These are phyloP conservation scores for Aegithalos caudatus DNA, from an alignment of 2,113 vertebrate species.

Conservation along the genomic window DNA sequence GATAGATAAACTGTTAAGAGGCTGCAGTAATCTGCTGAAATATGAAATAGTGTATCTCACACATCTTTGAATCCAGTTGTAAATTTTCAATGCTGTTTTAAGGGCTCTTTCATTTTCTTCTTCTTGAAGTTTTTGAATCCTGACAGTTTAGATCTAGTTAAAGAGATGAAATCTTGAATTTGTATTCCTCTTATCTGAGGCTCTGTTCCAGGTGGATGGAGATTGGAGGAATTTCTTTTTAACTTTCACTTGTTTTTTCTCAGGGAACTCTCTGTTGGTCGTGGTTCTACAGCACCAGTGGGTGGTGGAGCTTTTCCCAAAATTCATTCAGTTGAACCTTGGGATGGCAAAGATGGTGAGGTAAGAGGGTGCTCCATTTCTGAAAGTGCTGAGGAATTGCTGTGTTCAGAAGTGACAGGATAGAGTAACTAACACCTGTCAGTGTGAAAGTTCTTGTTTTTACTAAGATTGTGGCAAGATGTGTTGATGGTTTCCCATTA, in stretches of 20 bases:
- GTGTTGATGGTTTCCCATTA: background rate
- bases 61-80: background rate
- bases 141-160: background rate
- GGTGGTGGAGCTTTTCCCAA: constrained; percentile 84
- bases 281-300: constrained; percentile 89
- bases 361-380: constrained; percentile 70
- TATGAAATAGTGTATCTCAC: background rate
- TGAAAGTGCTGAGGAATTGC: background rate
- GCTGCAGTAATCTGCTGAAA: background rate
- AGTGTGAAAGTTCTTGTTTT: background rate
- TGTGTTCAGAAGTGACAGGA: background rate
- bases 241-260: background rate
- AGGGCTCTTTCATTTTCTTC: background rate
- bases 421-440: background rate
- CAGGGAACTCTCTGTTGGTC: constrained; percentile 94
- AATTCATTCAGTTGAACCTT: constrained; percentile 82
- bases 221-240: background rate
- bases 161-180: background rate
- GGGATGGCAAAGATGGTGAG: constrained; percentile 95
- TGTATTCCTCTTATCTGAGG: background rate
- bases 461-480: background rate
- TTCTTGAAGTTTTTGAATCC: background rate
- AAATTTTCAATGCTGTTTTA: background rate
- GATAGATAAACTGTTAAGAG: background rate
- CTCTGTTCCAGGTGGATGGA: background rate